Conservation (phyloP, 2,888 invertebrate genomes). For the Amiota mariae region DNA sequence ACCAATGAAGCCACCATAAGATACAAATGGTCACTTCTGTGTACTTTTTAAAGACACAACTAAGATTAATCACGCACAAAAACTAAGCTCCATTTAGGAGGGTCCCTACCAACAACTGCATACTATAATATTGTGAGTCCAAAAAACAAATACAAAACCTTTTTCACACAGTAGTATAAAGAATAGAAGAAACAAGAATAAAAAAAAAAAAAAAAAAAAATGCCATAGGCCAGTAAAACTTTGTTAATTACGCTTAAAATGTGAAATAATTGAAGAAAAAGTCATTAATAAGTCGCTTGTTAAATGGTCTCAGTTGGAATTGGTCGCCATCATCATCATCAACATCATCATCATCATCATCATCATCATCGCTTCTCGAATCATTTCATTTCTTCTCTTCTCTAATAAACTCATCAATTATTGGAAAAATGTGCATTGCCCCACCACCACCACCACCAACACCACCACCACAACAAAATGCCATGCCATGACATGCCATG, state of each 20-base stretch:
- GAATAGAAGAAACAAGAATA: background rate
- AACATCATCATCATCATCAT: background rate
- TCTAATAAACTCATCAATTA: slow-evolving; percentile 30
- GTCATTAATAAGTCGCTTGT: slow-evolving; percentile 26
- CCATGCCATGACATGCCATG: too few species aligned
- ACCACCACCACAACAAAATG: too few species aligned
- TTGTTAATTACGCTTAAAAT: slow-evolving; percentile 27
- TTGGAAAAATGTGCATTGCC: too few species aligned
- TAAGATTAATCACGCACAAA: slow-evolving; percentile 25
- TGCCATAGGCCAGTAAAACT: slow-evolving; percentile 19
- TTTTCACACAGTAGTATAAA: background rate
- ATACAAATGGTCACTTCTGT: slow-evolving; percentile 18
- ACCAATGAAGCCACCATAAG: background rate
- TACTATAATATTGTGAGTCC: background rate
- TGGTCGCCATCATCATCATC: background rate
- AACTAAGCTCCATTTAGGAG: background rate
- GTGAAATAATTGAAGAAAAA: slow-evolving; percentile 29
- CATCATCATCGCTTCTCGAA: too few species aligned
- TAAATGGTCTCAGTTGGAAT: slow-evolving; percentile 4
- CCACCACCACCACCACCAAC: too few species aligned
- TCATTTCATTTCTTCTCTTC: background rate
- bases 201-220: background rate
- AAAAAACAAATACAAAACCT: background rate
- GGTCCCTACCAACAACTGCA: background rate
- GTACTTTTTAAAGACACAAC: slow-evolving; percentile 15